A percentile compares a stretch with the other conserved stretches of the same genome.
phyloP scores from a whole-genome alignment of 2,888 invertebrate species.

The Crossocerus cetratus region DNA sequence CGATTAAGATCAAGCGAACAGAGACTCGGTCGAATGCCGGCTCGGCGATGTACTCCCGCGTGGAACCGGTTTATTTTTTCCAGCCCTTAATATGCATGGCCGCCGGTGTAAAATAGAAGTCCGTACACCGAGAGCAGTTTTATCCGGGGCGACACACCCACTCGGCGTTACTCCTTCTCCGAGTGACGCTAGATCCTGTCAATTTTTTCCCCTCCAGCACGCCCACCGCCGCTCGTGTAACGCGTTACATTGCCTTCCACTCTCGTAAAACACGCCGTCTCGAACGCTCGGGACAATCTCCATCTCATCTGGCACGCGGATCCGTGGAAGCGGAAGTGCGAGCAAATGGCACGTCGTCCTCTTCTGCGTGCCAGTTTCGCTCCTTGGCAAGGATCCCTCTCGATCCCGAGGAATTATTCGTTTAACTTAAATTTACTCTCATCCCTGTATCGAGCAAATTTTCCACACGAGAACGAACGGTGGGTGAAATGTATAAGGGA shows the following conservation, averaged over 20 bases:
- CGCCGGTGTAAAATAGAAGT: conserved; percentile 22
- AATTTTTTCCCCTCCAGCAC: conserved; percentile 3
- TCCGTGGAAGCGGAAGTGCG: background rate
- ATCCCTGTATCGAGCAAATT: too few species aligned
- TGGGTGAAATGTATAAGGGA: too few species aligned
- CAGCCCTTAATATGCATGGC: conserved; percentile 28
- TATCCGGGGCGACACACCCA: conserved; percentile 38
- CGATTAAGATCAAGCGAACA: conserved; percentile 8
- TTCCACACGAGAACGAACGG: too few species aligned
- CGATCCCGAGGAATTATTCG: too few species aligned
- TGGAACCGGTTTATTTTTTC: conserved; percentile 29
- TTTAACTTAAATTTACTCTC: too few species aligned
- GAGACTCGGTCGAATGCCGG: conserved; percentile 14
- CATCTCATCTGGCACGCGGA: background rate
- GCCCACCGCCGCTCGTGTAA: conserved; percentile 7
- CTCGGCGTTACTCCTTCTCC: conserved; percentile 8
- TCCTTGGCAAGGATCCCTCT: too few species aligned
- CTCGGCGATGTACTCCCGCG: conserved; percentile 26
- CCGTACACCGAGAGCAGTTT: conserved; percentile 6
- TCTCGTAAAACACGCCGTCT: conserved; percentile 8
- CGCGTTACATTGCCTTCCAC: conserved; percentile 21
- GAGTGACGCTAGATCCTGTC: conserved; percentile 7
- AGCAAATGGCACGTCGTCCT: background rate
- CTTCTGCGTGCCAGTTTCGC: background rate
- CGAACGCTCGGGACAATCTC: conserved; percentile 5